Evolutionary conservation across 1,140 invertebrate genomes (phyloP), one percentile per base, ranked within the genome.

Genomic region (Prorops nasuta): DNA sequence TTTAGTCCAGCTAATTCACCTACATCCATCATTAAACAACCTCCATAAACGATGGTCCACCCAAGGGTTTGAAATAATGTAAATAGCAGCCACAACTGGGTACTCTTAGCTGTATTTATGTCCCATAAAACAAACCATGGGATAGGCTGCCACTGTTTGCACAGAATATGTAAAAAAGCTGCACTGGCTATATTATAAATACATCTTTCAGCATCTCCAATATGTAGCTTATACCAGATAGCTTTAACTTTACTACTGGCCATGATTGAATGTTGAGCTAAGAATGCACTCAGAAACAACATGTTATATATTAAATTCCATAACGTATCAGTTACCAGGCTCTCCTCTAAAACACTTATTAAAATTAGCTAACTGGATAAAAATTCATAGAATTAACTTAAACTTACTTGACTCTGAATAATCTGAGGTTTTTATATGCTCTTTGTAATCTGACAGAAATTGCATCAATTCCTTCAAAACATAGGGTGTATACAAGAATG

Each of bases 41-140:
- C 83, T 45, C 81, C 78, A 57, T 83, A 84, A 39, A 86, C 80
- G n/a, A 84, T 66, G 15, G 76, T 61, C 84, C 84, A 86, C 21
- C 76, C 76, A n/a, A 81, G 19, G 2, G 67, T 47, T 59, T 86
- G 84, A 14, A 80, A 54, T 4, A 67, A 46, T 4, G 70, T 61
- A 56, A 81, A 82, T 7, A 74, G 42, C 51, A 75, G 71, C 74
- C 74, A 81, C 3, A 80, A 24, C 35, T 61, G 54, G 37, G 67
- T 54, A 52, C 66, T 76, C 3, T 67, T 51, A 9, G 58, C 51
- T 1, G 75, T 73, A 51, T 80, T 62, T 8, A 82, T 51, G 47
- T 79, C 71, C 81, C 81, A 83, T 3, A 82, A 37, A 3, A 68
- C 68, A 37, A 76, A 47, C 44, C 71, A 73, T 14, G 74, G 60